Percentiles rank a stretch among this genome's conserved stretches.
phyloP scores from a whole-genome alignment of 2,113 vertebrate genomes.

The Calidris pygmaea region DNA sequence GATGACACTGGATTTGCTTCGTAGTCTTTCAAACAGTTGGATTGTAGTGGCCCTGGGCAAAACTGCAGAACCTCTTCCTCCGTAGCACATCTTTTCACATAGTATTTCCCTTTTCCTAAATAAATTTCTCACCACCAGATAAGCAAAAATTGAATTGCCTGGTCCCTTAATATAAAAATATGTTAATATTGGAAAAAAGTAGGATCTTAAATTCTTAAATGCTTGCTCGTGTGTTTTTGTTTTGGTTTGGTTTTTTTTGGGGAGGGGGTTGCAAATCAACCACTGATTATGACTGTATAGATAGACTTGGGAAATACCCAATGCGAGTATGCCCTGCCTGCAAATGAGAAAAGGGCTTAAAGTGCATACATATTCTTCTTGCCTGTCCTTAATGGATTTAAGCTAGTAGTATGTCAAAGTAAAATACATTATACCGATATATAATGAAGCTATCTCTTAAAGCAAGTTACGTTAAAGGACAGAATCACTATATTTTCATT shows the following conservation, averaged over 20 bases:
- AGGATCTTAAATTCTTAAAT: not conserved
- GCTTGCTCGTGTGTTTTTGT: not conserved
- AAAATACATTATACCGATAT: constrained; percentile 17
- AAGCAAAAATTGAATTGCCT: not conserved
- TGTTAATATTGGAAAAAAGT: not conserved
- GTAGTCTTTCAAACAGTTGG: not conserved
- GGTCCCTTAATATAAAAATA: not conserved
- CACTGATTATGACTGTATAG: not conserved
- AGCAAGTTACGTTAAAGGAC: constrained; percentile 33
- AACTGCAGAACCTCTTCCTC: constrained; percentile 1
- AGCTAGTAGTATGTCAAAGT: constrained; percentile 24
- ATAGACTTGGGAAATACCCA: not conserved
- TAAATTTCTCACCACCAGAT: not conserved
- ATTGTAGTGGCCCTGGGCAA: not conserved
- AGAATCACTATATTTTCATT: constrained; percentile 57
- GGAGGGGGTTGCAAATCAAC: not conserved
- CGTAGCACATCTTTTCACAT: not conserved
- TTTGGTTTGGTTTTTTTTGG: not conserved
- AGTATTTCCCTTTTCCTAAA: not conserved
- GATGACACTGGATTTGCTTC: constrained; percentile 40
- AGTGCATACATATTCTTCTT: not conserved
- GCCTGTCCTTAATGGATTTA: constrained; percentile 14
- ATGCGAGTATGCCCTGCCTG: not conserved
- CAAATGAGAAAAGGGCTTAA: constrained; percentile 3
- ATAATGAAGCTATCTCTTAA: constrained; percentile 21